Percentiles rank a stretch among this genome's conserved stretches.
These are phyloP conservation scores for Atherinosoma microstoma DNA, from an alignment of 2,797 vertebrate species.

Conservation along the genomic window DNA sequence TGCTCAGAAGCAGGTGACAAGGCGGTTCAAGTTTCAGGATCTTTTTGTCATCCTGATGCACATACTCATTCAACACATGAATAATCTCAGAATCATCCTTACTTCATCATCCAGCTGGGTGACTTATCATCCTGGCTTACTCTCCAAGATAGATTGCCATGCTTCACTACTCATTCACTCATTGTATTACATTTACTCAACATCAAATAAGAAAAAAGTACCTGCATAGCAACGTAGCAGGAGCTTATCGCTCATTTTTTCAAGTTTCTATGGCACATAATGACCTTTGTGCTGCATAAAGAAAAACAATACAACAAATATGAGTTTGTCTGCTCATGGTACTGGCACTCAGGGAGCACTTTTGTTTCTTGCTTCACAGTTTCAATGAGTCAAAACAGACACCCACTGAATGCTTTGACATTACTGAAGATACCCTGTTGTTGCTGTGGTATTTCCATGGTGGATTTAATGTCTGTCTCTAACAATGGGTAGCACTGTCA, in stretches of 20 bases:
- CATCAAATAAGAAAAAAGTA: constrained; percentile 8
- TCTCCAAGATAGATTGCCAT: constrained; percentile 2
- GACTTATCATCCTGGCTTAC: background rate
- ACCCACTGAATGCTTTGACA: constrained; percentile 11
- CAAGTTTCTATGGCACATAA: constrained; percentile 16
- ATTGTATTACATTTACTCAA: constrained; percentile 3
- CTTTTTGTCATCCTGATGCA: constrained; percentile 13
- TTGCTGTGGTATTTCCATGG: background rate
- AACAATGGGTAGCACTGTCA: background rate
- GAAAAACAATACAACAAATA: constrained; percentile 13
- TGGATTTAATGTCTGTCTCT: background rate
- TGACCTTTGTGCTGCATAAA: constrained; percentile 20
- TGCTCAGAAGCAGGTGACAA: constrained; percentile 55
- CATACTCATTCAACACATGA: background rate
- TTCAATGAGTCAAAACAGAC: constrained; percentile 17
- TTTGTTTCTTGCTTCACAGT: constrained; percentile 3
- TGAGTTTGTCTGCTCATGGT: constrained; percentile 5
- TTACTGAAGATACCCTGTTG: background rate
- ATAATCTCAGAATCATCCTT: background rate
- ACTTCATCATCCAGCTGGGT: constrained; percentile 3
- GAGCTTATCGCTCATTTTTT: constrained; percentile 22
- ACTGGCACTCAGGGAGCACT: constrained; percentile 4
- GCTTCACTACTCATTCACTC: constrained; percentile 5
- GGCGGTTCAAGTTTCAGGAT: constrained; percentile 50
- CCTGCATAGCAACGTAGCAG: constrained; percentile 22